These are phyloP conservation scores for Vanacampus margaritifer DNA, from an alignment of 2,113 vertebrate species.

Conservation along the genomic window DNA sequence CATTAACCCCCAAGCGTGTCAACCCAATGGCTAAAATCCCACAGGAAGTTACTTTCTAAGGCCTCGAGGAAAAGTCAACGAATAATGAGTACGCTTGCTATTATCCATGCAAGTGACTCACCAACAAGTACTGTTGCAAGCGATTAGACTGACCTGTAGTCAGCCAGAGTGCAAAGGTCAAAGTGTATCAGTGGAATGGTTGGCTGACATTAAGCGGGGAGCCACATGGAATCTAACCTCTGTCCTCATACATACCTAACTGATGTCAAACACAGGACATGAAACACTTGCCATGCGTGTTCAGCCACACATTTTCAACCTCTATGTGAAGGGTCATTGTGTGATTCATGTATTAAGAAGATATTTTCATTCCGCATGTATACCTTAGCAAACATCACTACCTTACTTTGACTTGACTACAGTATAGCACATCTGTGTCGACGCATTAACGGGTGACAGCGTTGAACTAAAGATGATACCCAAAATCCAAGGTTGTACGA, in stretches of 20 bases:
- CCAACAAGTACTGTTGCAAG: background rate
- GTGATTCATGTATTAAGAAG: background rate
- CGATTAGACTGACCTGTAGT: background rate
- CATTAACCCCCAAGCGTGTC: conserved; percentile 10
- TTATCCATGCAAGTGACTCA: conserved; percentile 10
- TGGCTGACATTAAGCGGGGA: conserved; percentile 29
- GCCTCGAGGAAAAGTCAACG: background rate
- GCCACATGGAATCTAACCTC: conserved; percentile 46
- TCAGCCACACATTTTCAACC: background rate
- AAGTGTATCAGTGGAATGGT: conserved; percentile 44
- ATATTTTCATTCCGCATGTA: background rate
- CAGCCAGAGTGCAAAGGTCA: conserved; percentile 19
- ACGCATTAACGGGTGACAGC: background rate
- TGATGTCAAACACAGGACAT: background rate
- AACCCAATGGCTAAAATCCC: conserved; percentile 12
- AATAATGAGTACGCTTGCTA: conserved; percentile 8
- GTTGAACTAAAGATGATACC: background rate
- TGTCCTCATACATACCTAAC: conserved; percentile 24
- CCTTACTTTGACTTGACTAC: background rate
- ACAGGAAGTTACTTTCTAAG: conserved; percentile 19
- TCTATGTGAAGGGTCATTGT: too few species aligned
- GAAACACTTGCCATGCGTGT: too few species aligned
- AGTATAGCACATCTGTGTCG: background rate
- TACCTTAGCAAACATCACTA: background rate
- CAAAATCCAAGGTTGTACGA: background rate